Base-by-base conservation (phyloP, 1,140 invertebrate genomes). In the Aporrectodea caliginosa region DNA sequence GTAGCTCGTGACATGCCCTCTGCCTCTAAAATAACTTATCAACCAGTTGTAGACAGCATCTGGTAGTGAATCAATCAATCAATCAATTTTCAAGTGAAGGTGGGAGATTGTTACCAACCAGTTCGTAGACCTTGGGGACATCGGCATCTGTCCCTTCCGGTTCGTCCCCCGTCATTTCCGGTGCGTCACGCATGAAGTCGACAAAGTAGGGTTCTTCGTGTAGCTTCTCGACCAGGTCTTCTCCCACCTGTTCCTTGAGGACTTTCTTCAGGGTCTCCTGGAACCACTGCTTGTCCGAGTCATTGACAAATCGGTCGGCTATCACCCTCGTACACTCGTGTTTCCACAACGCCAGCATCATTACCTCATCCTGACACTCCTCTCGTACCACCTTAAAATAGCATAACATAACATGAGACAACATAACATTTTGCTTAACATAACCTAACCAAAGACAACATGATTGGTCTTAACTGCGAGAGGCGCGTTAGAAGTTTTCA, bases 141-240 rank as follows among this genome's bases (percentile, higher is more conserved):
- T 97, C 95, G 92, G 97, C 94, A 81, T 88, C 87, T 30, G 83
- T 81, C 86, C 98, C 96, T 90, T 98, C 96, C 14, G 93, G 93
- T 90, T 98, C 96, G 88, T 98, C 96, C 6, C 96, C 96, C 0
- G 96, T 97, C 1, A 96, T 95, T 89, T 98, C 96, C 31, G 96
- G 95, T 35, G 96, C 96, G 90, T 98, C 96, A 88, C 95, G 92
- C 82, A 1, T 81, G 69, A 90, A 89, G 78, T 88, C 86, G 79
- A 83, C 82, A 80, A 88, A 89, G 76, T 82, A 87, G 27, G 77
- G 79, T 32, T 82, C 82, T 31, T 81, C 70, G 27, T 32, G 2
- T 12, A 32, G 2, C 27, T 72, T 2, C 70, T 72, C 70, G 2
- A n/a, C 2, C 2, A 72, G 14, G 27, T 72, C 75, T 71, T 86